phyloP scores from a whole-genome alignment of 2,888 invertebrate genomes.

The Cacoxenus indagator region DNA sequence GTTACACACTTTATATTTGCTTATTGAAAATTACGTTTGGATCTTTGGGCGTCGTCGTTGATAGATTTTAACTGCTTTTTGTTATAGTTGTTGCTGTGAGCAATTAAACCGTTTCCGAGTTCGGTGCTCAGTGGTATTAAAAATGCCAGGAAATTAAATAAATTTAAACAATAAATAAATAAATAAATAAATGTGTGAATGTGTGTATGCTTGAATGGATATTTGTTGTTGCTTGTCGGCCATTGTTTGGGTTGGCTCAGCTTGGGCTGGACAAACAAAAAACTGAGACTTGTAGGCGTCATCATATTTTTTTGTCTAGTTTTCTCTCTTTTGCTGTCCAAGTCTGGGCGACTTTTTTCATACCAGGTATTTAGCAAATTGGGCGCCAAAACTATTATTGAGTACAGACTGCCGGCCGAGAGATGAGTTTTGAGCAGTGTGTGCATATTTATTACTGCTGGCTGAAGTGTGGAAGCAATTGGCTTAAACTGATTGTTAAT shows the following conservation, averaged over 20 bases:
- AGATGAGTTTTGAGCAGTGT: neutral
- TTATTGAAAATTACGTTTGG: neutral
- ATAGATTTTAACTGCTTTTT: too few species aligned
- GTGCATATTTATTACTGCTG: neutral
- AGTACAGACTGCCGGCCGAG: neutral
- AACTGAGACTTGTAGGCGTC: conserved; percentile 47
- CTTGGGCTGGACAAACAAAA: neutral
- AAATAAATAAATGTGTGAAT: neutral
- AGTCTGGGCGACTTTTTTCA: conserved; percentile 22
- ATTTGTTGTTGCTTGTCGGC: neutral
- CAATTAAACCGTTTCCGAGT: conserved; percentile 62
- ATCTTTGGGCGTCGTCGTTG: neutral
- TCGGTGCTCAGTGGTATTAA: neutral
- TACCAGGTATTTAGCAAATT: conserved; percentile 54
- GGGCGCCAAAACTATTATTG: conserved; percentile 48
- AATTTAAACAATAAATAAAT: conserved; percentile 8
- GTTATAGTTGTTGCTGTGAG: conserved; percentile 25
- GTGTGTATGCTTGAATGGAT: neutral
- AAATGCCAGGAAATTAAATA: conserved; percentile 6
- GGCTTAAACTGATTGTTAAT: too few species aligned
- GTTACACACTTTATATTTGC: neutral
- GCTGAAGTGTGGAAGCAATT: neutral
- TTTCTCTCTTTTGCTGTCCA: conserved; percentile 7
- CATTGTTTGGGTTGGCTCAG: neutral
- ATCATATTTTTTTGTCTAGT: conserved; percentile 20